A percentile compares a stretch with the other conserved stretches of the same genome.
These are phyloP conservation scores for Drymonia ruficornis DNA, from an alignment of 2,888 invertebrate genomes.

Conservation along the genomic window DNA sequence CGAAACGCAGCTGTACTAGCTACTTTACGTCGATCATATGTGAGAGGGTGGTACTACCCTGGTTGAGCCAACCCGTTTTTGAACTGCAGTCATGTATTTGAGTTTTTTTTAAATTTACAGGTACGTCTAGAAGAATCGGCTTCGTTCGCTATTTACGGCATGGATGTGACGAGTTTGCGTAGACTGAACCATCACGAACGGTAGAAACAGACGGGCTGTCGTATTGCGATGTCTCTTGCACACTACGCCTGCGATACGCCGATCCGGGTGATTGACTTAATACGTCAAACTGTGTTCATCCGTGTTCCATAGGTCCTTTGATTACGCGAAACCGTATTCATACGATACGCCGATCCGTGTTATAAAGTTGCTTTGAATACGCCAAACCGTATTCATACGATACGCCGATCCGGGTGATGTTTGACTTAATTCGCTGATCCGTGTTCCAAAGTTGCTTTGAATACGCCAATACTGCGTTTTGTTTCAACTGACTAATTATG, in stretches of 20 bases:
- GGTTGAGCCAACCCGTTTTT: too few species aligned
- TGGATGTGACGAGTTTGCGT: slow-evolving; percentile 72
- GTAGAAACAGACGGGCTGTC: slow-evolving; percentile 28
- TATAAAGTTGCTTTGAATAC: too few species aligned
- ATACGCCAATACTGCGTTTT: background rate
- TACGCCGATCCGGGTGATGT: background rate
- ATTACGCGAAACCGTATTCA: background rate
- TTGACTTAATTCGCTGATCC: too few species aligned
- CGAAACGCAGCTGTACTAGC: too few species aligned
- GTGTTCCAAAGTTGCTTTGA: background rate
- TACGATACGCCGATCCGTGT: background rate
- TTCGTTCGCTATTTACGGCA: slow-evolving; percentile 65
- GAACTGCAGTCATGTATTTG: too few species aligned
- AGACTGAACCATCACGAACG: slow-evolving; percentile 67
- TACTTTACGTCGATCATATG: too few species aligned
- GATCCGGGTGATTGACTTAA: background rate
- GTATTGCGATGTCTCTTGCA: slow-evolving; percentile 3
- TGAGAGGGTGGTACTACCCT: too few species aligned
- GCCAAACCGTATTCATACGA: background rate
- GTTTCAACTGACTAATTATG: background rate
- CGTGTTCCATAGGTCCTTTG: too few species aligned
- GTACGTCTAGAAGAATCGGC: slow-evolving; percentile 61
- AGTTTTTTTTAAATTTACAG: slow-evolving; percentile 39
- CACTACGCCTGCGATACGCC: background rate
- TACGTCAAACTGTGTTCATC: background rate